A percentile compares a stretch with the other conserved stretches of the same genome.
Conservation (phyloP, 92 coral and sea anemone genomes). For the Siderastrea radians region DNA sequence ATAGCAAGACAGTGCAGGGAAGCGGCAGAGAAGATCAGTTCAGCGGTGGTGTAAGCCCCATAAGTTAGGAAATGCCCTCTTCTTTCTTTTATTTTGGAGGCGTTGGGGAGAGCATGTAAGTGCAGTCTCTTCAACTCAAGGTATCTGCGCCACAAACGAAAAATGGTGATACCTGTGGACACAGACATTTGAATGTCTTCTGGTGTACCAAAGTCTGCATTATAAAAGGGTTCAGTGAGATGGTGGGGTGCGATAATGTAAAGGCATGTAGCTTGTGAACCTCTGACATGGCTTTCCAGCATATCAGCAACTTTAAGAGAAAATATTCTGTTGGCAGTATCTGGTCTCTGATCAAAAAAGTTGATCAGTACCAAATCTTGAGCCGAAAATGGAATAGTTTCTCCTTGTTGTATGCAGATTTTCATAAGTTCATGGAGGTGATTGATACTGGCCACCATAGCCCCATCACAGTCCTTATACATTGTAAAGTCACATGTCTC, state of each 20-base stretch:
- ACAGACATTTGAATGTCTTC: conserved; percentile 34
- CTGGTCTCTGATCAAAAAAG: too few species aligned
- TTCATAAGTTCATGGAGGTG: too few species aligned
- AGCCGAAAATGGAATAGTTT: too few species aligned
- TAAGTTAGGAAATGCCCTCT: conserved; percentile 46
- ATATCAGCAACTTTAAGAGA: conserved; percentile 17
- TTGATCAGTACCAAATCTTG: too few species aligned
- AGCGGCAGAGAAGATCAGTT: conserved; percentile 38
- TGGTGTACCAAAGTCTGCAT: conserved; percentile 33
- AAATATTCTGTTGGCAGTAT: too few species aligned
- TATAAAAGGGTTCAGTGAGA: conserved; percentile 33
- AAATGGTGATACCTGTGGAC: conserved; percentile 40
- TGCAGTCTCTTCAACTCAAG: conserved; percentile 7
- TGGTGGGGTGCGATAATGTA: conserved; percentile 37
- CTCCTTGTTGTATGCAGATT: too few species aligned
- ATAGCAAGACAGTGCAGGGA: conserved; percentile 24
- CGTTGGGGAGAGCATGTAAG: conserved; percentile 9
- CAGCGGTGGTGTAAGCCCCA: conserved; percentile 38
- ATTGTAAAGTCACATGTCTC: too few species aligned
- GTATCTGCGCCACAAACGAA: conserved; percentile 26
- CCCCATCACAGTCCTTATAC: too few species aligned
- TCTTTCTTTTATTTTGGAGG: not conserved
- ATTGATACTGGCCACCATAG: too few species aligned
- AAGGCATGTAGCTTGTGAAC: conserved; percentile 50
- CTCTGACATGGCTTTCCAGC: conserved; percentile 16